Percentiles rank a stretch among this genome's conserved stretches.
These are phyloP conservation scores for Chrysogorgia sp. DNA, from an alignment of 92 coral and sea anemone genomes.

Conservation along the genomic window DNA sequence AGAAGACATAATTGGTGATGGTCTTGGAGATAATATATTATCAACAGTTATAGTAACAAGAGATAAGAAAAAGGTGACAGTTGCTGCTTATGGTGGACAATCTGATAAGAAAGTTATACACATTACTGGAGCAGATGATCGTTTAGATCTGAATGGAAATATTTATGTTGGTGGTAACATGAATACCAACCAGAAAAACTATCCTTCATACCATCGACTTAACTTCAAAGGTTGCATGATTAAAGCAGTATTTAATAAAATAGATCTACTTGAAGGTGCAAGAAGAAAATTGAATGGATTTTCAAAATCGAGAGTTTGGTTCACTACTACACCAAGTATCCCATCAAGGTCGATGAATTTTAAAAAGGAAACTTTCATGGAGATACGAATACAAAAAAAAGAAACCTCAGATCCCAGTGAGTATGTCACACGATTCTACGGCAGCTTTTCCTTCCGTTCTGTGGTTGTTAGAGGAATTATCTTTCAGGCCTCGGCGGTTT, in stretches of 20 bases:
- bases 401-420: slow-evolving; percentile 2
- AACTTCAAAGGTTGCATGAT: slow-evolving; percentile 36
- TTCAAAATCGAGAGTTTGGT: neutral
- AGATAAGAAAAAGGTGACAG: slow-evolving; percentile 11
- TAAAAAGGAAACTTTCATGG: neutral
- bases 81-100: slow-evolving; percentile 39
- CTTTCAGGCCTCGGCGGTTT: slow-evolving; percentile 28
- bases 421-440: neutral
- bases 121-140: slow-evolving; percentile 35
- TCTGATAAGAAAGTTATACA: neutral
- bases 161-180: slow-evolving; percentile 31
- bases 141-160: slow-evolving; percentile 30
- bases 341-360: slow-evolving; percentile 36
- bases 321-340: neutral
- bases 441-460: slow-evolving; percentile 34
- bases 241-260: slow-evolving; percentile 19
- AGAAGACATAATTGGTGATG: slow-evolving; percentile 25
- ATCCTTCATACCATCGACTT: slow-evolving; percentile 17
- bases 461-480: slow-evolving; percentile 19
- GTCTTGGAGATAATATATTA: slow-evolving; percentile 37
- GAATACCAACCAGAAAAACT: neutral
- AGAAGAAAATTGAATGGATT: neutral
- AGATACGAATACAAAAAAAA: neutral
- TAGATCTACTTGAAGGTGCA: slow-evolving; percentile 12
- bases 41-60: slow-evolving; percentile 28